Percentiles rank a stretch among this genome's conserved stretches.
Evolutionary conservation across 2,888 invertebrate species (phyloP).

Genomic region (Ernsta delagoae): DNA sequence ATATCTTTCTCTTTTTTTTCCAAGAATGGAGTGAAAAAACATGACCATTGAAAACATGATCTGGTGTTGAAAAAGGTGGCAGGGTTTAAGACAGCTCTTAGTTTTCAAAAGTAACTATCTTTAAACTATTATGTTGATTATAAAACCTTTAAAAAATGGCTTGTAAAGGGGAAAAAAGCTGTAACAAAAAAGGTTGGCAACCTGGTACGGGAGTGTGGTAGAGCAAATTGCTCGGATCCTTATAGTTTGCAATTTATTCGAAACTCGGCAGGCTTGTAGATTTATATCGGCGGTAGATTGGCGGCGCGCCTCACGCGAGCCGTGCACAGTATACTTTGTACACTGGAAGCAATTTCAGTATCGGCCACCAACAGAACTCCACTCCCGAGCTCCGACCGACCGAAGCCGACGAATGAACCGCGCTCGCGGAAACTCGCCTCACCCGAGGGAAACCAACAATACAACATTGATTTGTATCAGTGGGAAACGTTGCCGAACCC

Average conservation of each 20-base stretch:
- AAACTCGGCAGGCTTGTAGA: slow-evolving; percentile 72
- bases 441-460: slow-evolving; percentile 47
- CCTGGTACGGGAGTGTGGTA: slow-evolving; percentile 32
- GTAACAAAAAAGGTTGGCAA: slow-evolving; percentile 26
- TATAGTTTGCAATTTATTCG: slow-evolving; percentile 76
- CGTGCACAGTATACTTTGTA: slow-evolving; percentile 42
- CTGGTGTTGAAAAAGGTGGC: too few species aligned
- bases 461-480: slow-evolving; percentile 64
- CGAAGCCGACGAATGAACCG: slow-evolving; percentile 38
- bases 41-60: too few species aligned
- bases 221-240: slow-evolving; percentile 45
- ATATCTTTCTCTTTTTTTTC: too few species aligned
- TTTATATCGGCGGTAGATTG: slow-evolving; percentile 76
- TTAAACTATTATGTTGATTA: too few species aligned
- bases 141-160: background rate
- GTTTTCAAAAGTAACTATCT: too few species aligned
- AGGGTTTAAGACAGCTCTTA: too few species aligned
- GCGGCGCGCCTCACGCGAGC: slow-evolving; percentile 70
- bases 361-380: slow-evolving; percentile 51
- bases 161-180: slow-evolving; percentile 8
- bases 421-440: slow-evolving; percentile 7
- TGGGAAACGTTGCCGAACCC: slow-evolving; percentile 52
- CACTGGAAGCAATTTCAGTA: slow-evolving; percentile 70
- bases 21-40: too few species aligned
- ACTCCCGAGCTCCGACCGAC: slow-evolving; percentile 47